Evolutionary conservation across 2,797 vertebrate species (phyloP).

Genomic region (Linurgus olivaceus): DNA sequence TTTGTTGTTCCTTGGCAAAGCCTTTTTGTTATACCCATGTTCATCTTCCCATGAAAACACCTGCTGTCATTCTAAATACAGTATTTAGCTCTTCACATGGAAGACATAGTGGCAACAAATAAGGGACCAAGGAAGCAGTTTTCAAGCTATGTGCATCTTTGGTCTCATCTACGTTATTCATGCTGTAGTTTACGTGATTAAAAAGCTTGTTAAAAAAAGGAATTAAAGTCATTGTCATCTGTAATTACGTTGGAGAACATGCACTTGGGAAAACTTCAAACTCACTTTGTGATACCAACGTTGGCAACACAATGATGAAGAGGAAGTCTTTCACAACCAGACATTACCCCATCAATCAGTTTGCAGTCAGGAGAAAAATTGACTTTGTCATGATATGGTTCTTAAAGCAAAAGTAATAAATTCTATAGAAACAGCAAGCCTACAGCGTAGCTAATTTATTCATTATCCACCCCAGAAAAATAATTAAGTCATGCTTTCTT

Average conservation of each 20-base stretch:
- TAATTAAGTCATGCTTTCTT: slow-evolving; percentile 82
- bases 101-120: neutral
- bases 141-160: neutral
- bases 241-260: slow-evolving; percentile 55
- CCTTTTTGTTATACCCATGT: neutral
- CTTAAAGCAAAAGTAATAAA: slow-evolving; percentile 85
- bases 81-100: neutral
- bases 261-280: slow-evolving; percentile 60
- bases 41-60: neutral
- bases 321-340: slow-evolving; percentile 62
- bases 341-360: slow-evolving; percentile 72
- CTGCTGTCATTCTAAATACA: slow-evolving; percentile 22
- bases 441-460: slow-evolving; percentile 85
- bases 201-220: slow-evolving; percentile 38
- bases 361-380: slow-evolving; percentile 76
- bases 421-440: slow-evolving; percentile 76
- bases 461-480: slow-evolving; percentile 85
- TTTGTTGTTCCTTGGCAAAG: neutral
- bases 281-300: slow-evolving; percentile 38
- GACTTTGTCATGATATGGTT: slow-evolving; percentile 83
- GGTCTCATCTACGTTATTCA: slow-evolving; percentile 6
- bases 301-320: slow-evolving; percentile 61
- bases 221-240: slow-evolving; percentile 58
- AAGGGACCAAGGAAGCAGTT: neutral
- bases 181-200: slow-evolving; percentile 40